phyloP scores from a whole-genome alignment of 2,113 vertebrate genomes.

The Bombycilla garrulus region DNA sequence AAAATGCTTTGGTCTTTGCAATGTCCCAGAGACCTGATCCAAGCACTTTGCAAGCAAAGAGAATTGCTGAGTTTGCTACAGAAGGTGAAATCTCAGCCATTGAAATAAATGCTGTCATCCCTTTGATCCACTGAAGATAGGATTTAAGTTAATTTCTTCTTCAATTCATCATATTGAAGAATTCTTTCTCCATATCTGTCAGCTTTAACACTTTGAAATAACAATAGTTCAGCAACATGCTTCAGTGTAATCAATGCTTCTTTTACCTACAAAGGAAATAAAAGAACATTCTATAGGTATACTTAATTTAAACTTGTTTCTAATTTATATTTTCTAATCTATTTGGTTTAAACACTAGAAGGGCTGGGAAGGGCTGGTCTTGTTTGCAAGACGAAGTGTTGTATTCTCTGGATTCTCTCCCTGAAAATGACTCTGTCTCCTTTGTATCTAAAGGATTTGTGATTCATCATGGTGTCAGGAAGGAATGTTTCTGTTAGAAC shows the following conservation, averaged over 20 bases:
- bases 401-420: not conserved
- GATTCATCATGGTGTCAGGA: not conserved
- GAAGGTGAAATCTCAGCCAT: not conserved
- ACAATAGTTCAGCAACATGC: not conserved
- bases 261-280: not conserved
- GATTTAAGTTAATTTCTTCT: not conserved
- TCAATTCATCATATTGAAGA: not conserved
- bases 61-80: not conserved
- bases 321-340: not conserved
- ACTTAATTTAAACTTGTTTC: not conserved
- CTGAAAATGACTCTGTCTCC: not conserved
- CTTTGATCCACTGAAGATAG: not conserved
- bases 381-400: not conserved
- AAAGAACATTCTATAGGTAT: not conserved
- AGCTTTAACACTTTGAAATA: not conserved
- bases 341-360: not conserved
- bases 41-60: not conserved
- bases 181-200: not conserved
- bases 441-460: not conserved
- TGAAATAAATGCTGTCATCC: not conserved
- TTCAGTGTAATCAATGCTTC: not conserved
- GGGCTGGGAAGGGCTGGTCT: not conserved
- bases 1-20: slow-evolving; percentile 37
- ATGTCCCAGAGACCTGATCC: slow-evolving; percentile 1
- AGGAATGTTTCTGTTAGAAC: not conserved